Base-by-base conservation (phyloP, 2,797 vertebrate species). In the Enteromius paludinosus region DNA sequence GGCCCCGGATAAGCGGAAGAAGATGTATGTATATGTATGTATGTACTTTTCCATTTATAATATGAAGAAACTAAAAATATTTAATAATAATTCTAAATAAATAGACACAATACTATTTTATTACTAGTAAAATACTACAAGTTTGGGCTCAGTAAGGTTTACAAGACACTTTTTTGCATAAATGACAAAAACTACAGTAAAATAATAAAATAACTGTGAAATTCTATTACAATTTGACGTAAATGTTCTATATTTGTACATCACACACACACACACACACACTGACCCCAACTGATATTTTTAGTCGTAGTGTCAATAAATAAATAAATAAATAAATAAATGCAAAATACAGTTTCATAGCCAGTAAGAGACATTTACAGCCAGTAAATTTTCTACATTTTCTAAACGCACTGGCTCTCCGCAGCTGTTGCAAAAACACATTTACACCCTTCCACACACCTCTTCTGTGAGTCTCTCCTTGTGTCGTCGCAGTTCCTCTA, bases 381-480 rank as follows among this genome's bases (percentile, higher is more conserved):
- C 14, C 9, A 45, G 5, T 25, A 33, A 0, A 23, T 74, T 20
- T 28, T 20, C 6, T 20, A 38, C 38, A 38, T 38, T 38, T 38
- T 41, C 10, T 35, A 7, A 23, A 23, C n/a, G 12, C 38, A 59
- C 20, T 65, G 61, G 56, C 83, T 52, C 80, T 62, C 17, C 12
- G 2, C 6, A 54, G 6, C 7, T 17, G 9, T 1, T 1, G 54
- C 72, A 84, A 62, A 74, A 43, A 41, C 14, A 33, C 49, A 41
- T 45, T 61, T 30, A 71, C 41, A 41, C 25, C 64, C 79, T 38
- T 38, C 33, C 72, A 49, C 90, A 87, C 91, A 97, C 98, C 93
- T 99, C 97, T 89, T 99, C 98, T 3, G 91, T 96, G 8, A 99
- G 94, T 66, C 92, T 91, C 89, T 99, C 97, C 86, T 99, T 99